These are phyloP conservation scores for Emydoidea blandingii DNA, from an alignment of 2,797 vertebrate genomes.

Conservation along the genomic window DNA sequence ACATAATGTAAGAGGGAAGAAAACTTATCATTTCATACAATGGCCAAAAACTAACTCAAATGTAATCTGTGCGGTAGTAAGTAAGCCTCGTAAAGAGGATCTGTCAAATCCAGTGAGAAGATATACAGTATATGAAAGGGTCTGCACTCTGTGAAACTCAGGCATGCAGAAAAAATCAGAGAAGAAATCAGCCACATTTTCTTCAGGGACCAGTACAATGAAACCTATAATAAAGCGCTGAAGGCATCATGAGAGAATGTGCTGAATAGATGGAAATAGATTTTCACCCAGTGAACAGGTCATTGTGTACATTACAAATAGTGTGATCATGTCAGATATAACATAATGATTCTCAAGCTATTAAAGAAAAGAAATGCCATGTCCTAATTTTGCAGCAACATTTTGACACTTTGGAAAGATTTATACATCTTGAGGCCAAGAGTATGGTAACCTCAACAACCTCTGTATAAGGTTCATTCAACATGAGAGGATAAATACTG, in stretches of 20 bases:
- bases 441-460: neutral
- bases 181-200: neutral
- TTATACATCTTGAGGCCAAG: neutral
- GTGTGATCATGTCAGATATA: neutral
- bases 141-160: neutral
- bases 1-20: neutral
- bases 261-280: neutral
- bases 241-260: neutral
- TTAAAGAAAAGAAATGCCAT: slow-evolving; percentile 15
- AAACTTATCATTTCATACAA: neutral
- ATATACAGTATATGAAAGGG: neutral
- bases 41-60: neutral
- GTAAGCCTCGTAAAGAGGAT: neutral
- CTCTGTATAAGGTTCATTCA: neutral
- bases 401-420: slow-evolving; percentile 9
- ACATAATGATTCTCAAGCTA: neutral
- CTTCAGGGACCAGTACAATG: neutral
- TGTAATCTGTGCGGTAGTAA: neutral
- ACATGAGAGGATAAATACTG: neutral
- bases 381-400: neutral
- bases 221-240: neutral
- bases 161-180: neutral
- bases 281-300: slow-evolving; percentile 23
- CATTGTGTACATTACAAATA: slow-evolving; percentile 17
- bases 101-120: neutral